Base-by-base conservation (phyloP, 2,888 invertebrate genomes). In the Macropis europaea region DNA sequence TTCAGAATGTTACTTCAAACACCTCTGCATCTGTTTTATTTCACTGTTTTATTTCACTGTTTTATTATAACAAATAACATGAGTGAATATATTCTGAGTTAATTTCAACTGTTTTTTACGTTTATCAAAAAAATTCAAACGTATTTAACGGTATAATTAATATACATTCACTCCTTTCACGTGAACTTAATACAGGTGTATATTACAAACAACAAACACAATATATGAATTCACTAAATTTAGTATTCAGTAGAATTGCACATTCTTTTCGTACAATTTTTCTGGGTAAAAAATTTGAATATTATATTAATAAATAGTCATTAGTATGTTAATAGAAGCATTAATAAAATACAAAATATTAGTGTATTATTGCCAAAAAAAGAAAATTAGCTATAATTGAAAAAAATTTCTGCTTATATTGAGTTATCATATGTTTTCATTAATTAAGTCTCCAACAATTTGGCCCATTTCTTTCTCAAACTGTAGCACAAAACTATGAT, bases 401-500 rank as follows among this genome's bases (percentile, higher is more conserved):
- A n/a, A 42, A n/a, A 13, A 28, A 40, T 48, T 40, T 6, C 7
- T 50, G 6, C 0, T 7, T 30, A 24, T 17, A 45, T 45, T 38
- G 24, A 2, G 0, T 47, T 57, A 48, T 9, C 34, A 48, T 22
- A 87, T 84, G 13, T 70, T 78, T 56, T 86, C 79, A 19, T 79
- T 86, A 43, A 90, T 87, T 48, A 83, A 40, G 64, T 87, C 84
- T 0, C 86, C 89, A 36, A 89, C 68, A 50, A 89, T 82, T 13
- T 81, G 61, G 13, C 89, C 95, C 84, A 96, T 92, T 77, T 90
- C 90, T 52, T 90, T 87, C 1, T 94, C 93, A 38, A 92, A 90
- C 43, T 92, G 91, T 38, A 98, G 87, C 3, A 97, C 96, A 92
- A 97, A 98, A 2, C 96, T 94, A 90, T 98, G 98, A 30, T 92